Evolutionary conservation across 2,797 vertebrate genomes (phyloP).

Genomic region (Mico argentatus): DNA sequence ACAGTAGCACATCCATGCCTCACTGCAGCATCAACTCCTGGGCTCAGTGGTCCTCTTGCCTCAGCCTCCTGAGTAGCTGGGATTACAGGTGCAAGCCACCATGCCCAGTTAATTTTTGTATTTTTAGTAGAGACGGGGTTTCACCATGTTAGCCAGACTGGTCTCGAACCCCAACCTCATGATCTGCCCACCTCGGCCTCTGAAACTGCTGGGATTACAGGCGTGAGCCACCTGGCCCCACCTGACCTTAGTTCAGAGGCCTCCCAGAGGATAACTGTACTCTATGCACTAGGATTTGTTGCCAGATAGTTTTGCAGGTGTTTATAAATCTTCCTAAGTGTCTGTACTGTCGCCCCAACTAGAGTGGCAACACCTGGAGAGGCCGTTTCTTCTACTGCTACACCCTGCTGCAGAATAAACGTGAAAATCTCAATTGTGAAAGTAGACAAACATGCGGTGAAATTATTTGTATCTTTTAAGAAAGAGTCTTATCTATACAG

Average conservation of each 20-base stretch:
- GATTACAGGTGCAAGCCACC: neutral
- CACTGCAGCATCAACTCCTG: neutral
- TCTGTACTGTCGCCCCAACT: neutral
- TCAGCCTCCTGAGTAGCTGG: neutral
- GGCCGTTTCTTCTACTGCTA: neutral
- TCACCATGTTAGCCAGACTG: neutral
- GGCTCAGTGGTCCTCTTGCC: too few relatives aligned
- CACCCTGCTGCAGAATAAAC: neutral
- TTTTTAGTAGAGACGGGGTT: neutral
- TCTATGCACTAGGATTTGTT: neutral
- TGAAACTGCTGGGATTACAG: neutral
- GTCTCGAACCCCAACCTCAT: neutral
- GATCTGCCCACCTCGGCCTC: neutral
- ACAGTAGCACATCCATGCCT: neutral
- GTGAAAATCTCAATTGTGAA: neutral
- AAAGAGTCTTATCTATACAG: slow-evolving; percentile 22
- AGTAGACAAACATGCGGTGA: neutral
- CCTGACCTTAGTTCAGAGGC: neutral
- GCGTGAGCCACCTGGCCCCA: neutral
- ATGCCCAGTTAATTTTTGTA: neutral
- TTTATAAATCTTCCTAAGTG: neutral
- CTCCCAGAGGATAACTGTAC: neutral
- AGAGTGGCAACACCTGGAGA: neutral
- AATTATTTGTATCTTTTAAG: neutral
- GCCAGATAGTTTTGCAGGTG: neutral